Evolutionary conservation across 2,888 invertebrate genomes (phyloP).

Genomic region (Dascillus cervinus): DNA sequence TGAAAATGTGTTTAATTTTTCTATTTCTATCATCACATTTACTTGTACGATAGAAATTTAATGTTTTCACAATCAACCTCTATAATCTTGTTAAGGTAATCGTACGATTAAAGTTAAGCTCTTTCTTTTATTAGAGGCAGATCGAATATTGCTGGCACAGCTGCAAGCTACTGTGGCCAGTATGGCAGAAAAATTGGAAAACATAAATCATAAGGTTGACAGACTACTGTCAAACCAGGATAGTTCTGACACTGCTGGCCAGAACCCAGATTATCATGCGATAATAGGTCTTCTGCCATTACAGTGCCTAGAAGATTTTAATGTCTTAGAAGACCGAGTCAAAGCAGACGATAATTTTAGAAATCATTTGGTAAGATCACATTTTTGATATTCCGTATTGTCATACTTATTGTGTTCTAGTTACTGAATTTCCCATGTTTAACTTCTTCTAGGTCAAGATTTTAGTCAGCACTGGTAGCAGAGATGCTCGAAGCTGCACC

Average conservation of each 20-base stretch:
- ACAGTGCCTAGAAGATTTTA: slow-evolving; percentile 1
- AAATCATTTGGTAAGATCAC: slow-evolving; percentile 3
- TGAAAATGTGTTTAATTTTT: no score
- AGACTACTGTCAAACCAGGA: slow-evolving; percentile 3
- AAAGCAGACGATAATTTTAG: slow-evolving; percentile 1
- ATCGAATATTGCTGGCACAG: slow-evolving; percentile 4
- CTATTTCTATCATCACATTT: no score
- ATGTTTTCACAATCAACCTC: no score
- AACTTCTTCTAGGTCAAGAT: no score
- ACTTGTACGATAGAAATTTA: no score
- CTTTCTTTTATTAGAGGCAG: slow-evolving; percentile 5
- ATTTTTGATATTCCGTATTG: no score
- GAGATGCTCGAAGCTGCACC: background rate
- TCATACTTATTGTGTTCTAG: no score
- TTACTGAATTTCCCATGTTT: no score
- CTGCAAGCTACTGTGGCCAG: no score
- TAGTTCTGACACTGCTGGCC: background rate
- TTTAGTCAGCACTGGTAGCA: slow-evolving; percentile 4
- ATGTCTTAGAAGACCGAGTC: slow-evolving; percentile 1
- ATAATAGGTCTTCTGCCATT: slow-evolving; percentile 3
- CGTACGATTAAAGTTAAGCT: no score
- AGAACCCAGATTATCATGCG: slow-evolving; percentile 2
- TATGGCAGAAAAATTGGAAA: slow-evolving; percentile 3
- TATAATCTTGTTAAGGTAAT: no score
- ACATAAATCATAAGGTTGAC: slow-evolving; percentile 1